phyloP scores from a whole-genome alignment of 2,888 invertebrate species.

The Amiota minor region DNA sequence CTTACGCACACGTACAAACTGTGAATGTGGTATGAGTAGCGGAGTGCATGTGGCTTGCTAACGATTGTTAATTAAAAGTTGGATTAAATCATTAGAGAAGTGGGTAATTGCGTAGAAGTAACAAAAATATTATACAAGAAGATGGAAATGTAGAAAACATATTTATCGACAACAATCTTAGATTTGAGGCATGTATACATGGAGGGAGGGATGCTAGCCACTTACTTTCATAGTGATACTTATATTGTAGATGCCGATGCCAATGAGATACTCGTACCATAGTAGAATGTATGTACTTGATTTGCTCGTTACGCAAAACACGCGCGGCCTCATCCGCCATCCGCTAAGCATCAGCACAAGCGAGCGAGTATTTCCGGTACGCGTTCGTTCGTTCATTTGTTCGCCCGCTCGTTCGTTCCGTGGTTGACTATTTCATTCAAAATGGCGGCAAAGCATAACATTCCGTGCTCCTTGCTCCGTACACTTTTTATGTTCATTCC shows the following conservation, averaged over 20 bases:
- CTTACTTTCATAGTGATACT: no score
- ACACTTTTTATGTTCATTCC: background rate
- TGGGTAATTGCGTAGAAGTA: slow-evolving; percentile 10
- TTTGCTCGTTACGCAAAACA: slow-evolving; percentile 24
- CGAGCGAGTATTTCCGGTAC: slow-evolving; percentile 64
- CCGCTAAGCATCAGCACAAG: slow-evolving; percentile 45
- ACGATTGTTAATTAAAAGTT: slow-evolving; percentile 28
- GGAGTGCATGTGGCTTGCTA: slow-evolving; percentile 18
- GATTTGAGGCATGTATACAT: no score
- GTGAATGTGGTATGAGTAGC: background rate
- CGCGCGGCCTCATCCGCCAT: slow-evolving; percentile 19
- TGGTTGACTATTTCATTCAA: slow-evolving; percentile 36
- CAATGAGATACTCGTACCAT: background rate
- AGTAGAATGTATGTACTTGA: no score
- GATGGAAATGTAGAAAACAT: slow-evolving; percentile 1
- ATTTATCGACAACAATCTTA: background rate
- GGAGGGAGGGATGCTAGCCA: no score
- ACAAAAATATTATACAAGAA: background rate
- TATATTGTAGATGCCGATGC: background rate
- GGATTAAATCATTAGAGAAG: slow-evolving; percentile 24
- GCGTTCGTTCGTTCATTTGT: slow-evolving; percentile 62
- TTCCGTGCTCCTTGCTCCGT: background rate
- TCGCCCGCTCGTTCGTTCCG: background rate
- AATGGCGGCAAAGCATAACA: slow-evolving; percentile 52
- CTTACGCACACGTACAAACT: background rate